These are phyloP conservation scores for Phrynocephalus guinanensis DNA, from an alignment of 2,797 vertebrate species.

Conservation along the genomic window DNA sequence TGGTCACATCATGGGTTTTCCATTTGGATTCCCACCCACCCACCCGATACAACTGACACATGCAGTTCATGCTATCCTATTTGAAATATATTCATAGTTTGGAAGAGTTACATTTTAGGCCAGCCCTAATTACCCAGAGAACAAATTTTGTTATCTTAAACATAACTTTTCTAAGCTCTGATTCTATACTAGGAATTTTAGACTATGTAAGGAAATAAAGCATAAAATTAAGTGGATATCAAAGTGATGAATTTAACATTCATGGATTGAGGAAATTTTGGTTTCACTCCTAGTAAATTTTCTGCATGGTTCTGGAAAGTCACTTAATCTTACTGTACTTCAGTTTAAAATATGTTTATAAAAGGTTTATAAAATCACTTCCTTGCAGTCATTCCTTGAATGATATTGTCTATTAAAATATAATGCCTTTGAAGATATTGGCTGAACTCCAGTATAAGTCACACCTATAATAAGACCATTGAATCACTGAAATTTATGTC, in stretches of 20 bases:
- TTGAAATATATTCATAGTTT: not conserved
- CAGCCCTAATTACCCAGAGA: no score
- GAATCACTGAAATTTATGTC: no score
- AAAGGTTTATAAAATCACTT: conserved; percentile 29
- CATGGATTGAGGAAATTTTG: conserved; percentile 6
- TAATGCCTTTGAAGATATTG: not conserved
- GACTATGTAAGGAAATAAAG: not conserved
- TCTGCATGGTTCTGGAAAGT: conserved; percentile 9
- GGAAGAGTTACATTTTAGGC: no score
- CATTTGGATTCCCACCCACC: not conserved
- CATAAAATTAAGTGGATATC: not conserved
- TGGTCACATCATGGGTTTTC: not conserved
- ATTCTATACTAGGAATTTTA: not conserved
- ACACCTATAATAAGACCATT: no score
- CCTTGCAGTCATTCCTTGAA: not conserved
- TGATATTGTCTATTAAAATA: conserved; percentile 21
- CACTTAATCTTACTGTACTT: conserved; percentile 19
- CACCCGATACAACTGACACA: not conserved
- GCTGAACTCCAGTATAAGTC: no score
- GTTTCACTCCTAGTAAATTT: conserved; percentile 16
- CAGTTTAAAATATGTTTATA: not conserved
- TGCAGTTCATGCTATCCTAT: not conserved
- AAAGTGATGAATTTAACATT: conserved; percentile 5
- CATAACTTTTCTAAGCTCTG: no score
- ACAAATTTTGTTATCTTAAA: no score